Base-by-base conservation (phyloP, 2,797 vertebrate species). In the Artibeus lituratus region DNA sequence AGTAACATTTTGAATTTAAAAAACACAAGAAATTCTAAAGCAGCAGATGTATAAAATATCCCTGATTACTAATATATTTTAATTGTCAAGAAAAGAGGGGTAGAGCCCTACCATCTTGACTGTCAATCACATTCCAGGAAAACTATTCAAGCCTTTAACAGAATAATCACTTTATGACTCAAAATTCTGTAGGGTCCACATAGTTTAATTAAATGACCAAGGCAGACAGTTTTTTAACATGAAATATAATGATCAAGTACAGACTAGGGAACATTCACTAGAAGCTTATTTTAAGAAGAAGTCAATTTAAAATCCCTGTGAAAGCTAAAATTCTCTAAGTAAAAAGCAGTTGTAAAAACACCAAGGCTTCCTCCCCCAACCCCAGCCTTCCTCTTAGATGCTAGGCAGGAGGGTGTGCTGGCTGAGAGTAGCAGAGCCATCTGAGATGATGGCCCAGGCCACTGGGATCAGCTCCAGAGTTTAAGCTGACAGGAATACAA, bases 301-400 rank as follows among this genome's bases (percentile, higher is more conserved):
- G 4, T 57, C 7, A 18, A 73, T 51, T 80, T 82, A 51, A 80
- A 95, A 72, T n/a, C 29, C 29, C 42, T 42, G 32, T 77, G 59
- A 92, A 96, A 93, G 24, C n/a, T 87, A 94, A 94, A 96, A 89
- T 59, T 42, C 32, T 91, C 47, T 82, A 90, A 95, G 69, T 51
- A 86, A 96, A 95, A 65, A 76, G n/a, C 26, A 96, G 42, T 91
- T 95, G 78, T 90, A 67, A 67, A 81, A 87, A 87, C 7, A 76
- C 5, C 7, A 18, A 91, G 14, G 24, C 10, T 83, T 51, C 39
- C 35, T 59, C 10, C 15, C 29, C 8, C 24, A 39, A 21, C 39
- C 70, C n/a, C 8, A 59, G 44, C 6, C 76, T 88, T 83, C 53
- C 18, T 53, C 80, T 78, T 37, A 51, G 29, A 39, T 49, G 10